These are phyloP conservation scores for Lordiphosa clarofinis DNA, from an alignment of 1,140 invertebrate species.

Conservation along the genomic window DNA sequence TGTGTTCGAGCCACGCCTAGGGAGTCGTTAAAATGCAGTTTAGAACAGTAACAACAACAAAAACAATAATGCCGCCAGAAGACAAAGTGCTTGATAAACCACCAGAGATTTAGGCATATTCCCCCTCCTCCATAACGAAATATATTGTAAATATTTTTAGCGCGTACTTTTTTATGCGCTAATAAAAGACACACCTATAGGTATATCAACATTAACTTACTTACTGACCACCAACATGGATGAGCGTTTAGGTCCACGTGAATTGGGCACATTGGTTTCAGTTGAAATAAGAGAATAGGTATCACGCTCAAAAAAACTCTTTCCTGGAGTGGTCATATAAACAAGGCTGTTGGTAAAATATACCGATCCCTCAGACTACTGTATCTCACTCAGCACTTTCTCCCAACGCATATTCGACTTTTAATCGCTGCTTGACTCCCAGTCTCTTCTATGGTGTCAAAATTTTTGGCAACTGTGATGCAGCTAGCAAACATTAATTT, in stretches of 20 bases:
- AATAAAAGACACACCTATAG: conserved; percentile 49
- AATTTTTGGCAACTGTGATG: too few species aligned
- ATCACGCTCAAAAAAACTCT: too few species aligned
- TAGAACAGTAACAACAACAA: conserved; percentile 16
- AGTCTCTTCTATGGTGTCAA: too few species aligned
- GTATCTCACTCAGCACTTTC: too few species aligned
- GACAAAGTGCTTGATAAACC: conserved; percentile 39
- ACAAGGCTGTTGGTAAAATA: too few species aligned
- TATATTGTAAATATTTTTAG: conserved; percentile 15
- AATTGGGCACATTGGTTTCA: background rate
- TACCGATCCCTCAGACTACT: too few species aligned
- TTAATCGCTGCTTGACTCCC: too few species aligned
- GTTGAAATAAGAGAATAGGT: background rate
- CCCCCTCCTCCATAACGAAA: conserved; percentile 7
- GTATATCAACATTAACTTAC: conserved; percentile 36
- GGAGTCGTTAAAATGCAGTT: conserved; percentile 71
- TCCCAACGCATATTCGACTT: too few species aligned
- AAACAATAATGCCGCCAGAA: conserved; percentile 28
- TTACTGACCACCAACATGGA: conserved; percentile 25
- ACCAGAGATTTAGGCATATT: conserved; percentile 13
- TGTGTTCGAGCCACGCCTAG: conserved; percentile 29
- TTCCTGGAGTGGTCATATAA: too few species aligned
- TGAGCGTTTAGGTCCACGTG: background rate
- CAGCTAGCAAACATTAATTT: too few species aligned
- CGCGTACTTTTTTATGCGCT: conserved; percentile 35